Evolutionary conservation across 2,888 invertebrate species (phyloP).

Genomic region (Tineola bisselliella): DNA sequence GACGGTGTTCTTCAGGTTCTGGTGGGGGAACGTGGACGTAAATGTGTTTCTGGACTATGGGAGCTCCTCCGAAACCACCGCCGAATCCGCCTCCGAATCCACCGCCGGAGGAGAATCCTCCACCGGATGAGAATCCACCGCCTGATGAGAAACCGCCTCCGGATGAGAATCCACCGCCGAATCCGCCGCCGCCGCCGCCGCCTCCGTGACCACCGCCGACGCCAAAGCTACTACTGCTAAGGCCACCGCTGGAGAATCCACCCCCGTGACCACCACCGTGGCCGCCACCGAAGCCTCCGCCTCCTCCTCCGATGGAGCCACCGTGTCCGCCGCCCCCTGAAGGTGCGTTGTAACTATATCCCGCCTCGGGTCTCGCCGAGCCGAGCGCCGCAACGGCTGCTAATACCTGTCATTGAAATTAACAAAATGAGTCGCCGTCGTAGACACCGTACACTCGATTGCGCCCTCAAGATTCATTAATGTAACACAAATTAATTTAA

Average conservation of each 20-base stretch:
- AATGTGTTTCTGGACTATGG: constrained; percentile 81
- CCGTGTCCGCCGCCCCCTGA: constrained; percentile 37
- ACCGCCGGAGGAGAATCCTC: constrained; percentile 22
- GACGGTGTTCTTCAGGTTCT: constrained; percentile 77
- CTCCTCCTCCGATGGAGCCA: constrained; percentile 17
- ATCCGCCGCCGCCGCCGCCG: constrained; percentile 33
- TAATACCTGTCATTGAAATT: constrained; percentile 46
- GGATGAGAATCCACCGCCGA: constrained; percentile 29
- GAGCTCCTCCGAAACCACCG: constrained; percentile 49
- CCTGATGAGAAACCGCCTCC: constrained; percentile 21
- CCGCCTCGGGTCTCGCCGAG: constrained; percentile 70
- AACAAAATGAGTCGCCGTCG: neutral
- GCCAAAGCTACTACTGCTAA: constrained; percentile 25
- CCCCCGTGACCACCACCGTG: constrained; percentile 36
- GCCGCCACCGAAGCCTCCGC: constrained; percentile 18
- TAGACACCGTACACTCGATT: neutral
- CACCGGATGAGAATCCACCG: constrained; percentile 35
- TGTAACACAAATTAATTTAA: constrained; percentile 17
- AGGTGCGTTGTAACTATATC: constrained; percentile 68
- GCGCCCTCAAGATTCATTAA: constrained; percentile 20
- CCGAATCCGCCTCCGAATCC: constrained; percentile 30
- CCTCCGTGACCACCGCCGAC: constrained; percentile 22
- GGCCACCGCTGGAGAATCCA: constrained; percentile 22
- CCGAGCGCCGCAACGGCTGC: constrained; percentile 67
- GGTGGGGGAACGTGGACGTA: constrained; percentile 87